Evolutionary conservation across 2,113 vertebrate genomes (phyloP), one percentile per base, ranked within the genome.

Genomic region (Hydrochoerus hydrochaeris): DNA sequence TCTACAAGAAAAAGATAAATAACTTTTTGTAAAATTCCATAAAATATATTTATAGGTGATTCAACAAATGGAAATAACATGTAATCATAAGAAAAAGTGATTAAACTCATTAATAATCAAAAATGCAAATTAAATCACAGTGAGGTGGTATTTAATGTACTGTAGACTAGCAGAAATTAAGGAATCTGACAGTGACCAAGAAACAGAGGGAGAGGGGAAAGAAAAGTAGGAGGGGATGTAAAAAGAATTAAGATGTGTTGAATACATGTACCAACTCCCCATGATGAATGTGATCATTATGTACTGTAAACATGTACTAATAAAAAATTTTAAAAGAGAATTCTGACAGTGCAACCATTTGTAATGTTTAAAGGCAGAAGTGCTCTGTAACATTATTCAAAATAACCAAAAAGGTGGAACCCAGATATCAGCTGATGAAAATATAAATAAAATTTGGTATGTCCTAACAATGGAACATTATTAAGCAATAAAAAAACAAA

Each of bases 401-500:
- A 77, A 44, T 90, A 93, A n/a, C 58, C 28, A 90, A 30, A 94
- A 82, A 86, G 19, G 92, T 60, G 35, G 20, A 93, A 90, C 38
- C 16, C 49, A 93, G n/a, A 58, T 3, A 58, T 63, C 38, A 86
- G 1, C 63, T 83, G 5, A 58, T 96, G 57, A 67, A 63, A 57
- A 16, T 32, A n/a, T 94, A 3, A 73, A 73, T 90, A 89, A 95
- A 35, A 41, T 46, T 41, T 92, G 13, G 1, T 80, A 57, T 85
- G 46, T 38, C 38, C 52, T 80, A 95, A 71, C 60, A 78, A 38
- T 85, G 62, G n/a, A 85, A 16, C 85, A 57, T 57, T 85, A 85
- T 83, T 94, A 19, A 96, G 35, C 62, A 95, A 35, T 91, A 32
- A 85, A 94, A 95, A 93, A 92, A 65, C 30, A 19, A 65, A 38